Evolutionary conservation across 2,888 invertebrate genomes (phyloP).

Genomic region (Sarcophaga carnaria): DNA sequence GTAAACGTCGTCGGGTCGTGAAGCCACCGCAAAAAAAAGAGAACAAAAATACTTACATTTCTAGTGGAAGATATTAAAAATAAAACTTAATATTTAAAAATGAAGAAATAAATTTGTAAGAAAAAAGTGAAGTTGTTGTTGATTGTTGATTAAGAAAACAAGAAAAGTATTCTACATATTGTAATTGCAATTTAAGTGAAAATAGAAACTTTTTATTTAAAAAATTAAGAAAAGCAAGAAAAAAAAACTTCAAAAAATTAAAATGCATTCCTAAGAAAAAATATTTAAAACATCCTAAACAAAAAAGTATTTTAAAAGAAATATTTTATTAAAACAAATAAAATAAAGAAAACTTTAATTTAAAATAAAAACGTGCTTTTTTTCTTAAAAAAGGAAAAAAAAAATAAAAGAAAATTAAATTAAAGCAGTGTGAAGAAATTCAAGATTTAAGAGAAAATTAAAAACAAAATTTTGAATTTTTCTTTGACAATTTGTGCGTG

Average conservation of each 20-base stretch:
- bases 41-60: slow-evolving; percentile 39
- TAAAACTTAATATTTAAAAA: slow-evolving; percentile 46
- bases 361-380: slow-evolving; percentile 38
- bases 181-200: no score
- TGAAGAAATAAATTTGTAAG: slow-evolving; percentile 35
- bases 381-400: background rate
- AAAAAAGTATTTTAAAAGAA: no score
- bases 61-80: slow-evolving; percentile 33
- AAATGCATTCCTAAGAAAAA: background rate
- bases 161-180: background rate
- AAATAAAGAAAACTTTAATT: no score
- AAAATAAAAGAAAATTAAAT: slow-evolving; percentile 2
- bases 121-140: background rate
- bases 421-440: background rate
- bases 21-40: slow-evolving; percentile 67
- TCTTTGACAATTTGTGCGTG: slow-evolving; percentile 59
- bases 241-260: background rate
- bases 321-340: no score
- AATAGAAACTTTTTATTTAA: background rate
- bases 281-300: no score
- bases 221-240: background rate
- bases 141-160: slow-evolving; percentile 38
- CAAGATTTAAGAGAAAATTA: no score
- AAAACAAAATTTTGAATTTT: no score
- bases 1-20: slow-evolving; percentile 78